Percentiles rank a stretch among this genome's conserved stretches.
These are phyloP conservation scores for Dascillus cervinus DNA, from an alignment of 2,888 invertebrate species.

Conservation along the genomic window DNA sequence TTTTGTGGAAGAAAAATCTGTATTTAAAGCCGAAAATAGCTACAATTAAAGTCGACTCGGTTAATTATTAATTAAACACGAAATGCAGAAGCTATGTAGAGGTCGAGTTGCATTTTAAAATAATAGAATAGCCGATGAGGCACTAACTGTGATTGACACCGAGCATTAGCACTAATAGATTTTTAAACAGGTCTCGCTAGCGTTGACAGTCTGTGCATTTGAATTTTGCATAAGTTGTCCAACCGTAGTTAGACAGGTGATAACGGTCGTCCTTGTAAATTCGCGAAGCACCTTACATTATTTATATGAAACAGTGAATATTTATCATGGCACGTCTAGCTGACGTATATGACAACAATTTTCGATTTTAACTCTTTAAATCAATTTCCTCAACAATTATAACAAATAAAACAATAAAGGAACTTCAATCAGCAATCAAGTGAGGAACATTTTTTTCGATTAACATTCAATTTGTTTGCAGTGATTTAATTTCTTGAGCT, in stretches of 20 bases:
- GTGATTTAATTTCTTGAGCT: too few relatives aligned
- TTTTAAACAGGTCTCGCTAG: slow-evolving; percentile 19
- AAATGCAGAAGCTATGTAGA: slow-evolving; percentile 20
- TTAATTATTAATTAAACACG: too few relatives aligned
- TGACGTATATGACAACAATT: slow-evolving; percentile 9
- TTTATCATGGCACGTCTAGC: slow-evolving; percentile 10
- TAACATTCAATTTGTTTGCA: too few relatives aligned
- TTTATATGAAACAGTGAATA: slow-evolving; percentile 13
- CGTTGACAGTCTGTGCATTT: slow-evolving; percentile 19
- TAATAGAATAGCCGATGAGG: slow-evolving; percentile 18
- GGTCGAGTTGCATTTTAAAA: slow-evolving; percentile 19
- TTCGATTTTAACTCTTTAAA: too few relatives aligned
- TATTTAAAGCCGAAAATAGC: too few relatives aligned
- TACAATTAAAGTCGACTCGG: too few relatives aligned
- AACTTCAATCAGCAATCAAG: too few relatives aligned
- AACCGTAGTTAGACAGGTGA: slow-evolving; percentile 20
- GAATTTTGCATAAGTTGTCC: slow-evolving; percentile 20
- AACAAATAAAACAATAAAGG: too few relatives aligned
- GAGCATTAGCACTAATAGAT: slow-evolving; percentile 24
- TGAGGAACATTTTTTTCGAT: too few relatives aligned
- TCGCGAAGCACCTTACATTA: slow-evolving; percentile 19
- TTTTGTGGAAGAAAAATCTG: too few relatives aligned
- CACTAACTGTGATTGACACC: slow-evolving; percentile 21
- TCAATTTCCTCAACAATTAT: too few relatives aligned
- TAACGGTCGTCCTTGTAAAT: slow-evolving; percentile 24